phyloP scores from a whole-genome alignment of 2,113 vertebrate genomes.

The Phoenicopterus ruber region DNA sequence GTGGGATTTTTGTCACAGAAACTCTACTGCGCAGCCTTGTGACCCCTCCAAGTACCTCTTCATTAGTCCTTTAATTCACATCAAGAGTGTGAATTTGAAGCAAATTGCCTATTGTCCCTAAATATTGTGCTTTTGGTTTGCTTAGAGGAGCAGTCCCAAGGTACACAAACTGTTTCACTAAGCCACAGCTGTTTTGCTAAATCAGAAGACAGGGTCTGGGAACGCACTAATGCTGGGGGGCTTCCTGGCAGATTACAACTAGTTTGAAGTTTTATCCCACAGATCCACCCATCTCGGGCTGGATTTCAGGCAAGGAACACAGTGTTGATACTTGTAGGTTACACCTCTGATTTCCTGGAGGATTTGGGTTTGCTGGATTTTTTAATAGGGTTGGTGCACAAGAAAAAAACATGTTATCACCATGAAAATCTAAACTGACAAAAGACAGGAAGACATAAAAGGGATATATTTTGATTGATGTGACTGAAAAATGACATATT shows the following conservation, averaged over 20 bases:
- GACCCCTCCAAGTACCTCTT: background rate
- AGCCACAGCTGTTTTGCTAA: conserved; percentile 10
- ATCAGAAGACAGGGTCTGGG: background rate
- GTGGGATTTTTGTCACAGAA: background rate
- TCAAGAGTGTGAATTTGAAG: background rate
- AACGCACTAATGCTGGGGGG: background rate
- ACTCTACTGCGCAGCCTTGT: background rate
- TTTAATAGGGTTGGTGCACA: background rate
- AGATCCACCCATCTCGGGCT: background rate
- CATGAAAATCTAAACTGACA: background rate
- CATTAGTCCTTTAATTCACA: background rate
- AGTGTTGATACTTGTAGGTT: background rate
- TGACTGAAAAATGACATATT: background rate
- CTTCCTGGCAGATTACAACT: background rate
- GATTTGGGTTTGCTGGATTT: background rate
- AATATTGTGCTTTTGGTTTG: background rate
- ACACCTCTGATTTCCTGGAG: background rate
- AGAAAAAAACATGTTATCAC: background rate
- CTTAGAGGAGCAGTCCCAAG: background rate
- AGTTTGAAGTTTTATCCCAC: background rate
- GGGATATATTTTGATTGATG: background rate
- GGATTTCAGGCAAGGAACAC: background rate
- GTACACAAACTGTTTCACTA: background rate
- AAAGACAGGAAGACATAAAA: background rate
- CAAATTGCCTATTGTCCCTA: background rate